phyloP scores from a whole-genome alignment of 2,888 invertebrate species.

The Mythimna impura region DNA sequence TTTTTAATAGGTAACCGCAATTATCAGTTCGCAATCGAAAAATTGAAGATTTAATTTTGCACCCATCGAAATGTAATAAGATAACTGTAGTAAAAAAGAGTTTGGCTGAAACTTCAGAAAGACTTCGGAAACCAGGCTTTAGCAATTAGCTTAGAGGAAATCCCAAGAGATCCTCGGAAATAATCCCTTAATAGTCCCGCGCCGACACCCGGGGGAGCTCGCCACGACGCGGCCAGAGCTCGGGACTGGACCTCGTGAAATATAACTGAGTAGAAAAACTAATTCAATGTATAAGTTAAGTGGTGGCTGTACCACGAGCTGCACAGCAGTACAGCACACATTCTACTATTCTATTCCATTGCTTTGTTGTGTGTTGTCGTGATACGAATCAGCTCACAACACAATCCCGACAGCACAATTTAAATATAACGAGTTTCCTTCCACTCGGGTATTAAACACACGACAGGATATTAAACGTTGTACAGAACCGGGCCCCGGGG shows the following conservation, averaged over 20 bases:
- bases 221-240: not conserved
- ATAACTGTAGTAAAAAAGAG: not conserved
- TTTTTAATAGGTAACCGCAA: too few relatives aligned
- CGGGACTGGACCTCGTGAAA: not conserved
- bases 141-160: slow-evolving; percentile 8
- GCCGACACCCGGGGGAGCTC: not conserved
- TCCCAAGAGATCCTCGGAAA: not conserved
- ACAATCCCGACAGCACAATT: slow-evolving; percentile 19
- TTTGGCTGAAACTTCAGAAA: slow-evolving; percentile 3
- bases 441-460: slow-evolving; percentile 28
- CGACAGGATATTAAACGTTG: slow-evolving; percentile 37
- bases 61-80: not conserved
- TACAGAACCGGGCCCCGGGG: slow-evolving; percentile 7
- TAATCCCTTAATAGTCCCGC: slow-evolving; percentile 4
- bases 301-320: not conserved
- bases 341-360: not conserved
- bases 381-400: not conserved
- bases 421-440: slow-evolving; percentile 28
- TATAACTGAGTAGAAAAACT: slow-evolving; percentile 1
- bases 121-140: not conserved
- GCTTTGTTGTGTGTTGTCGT: slow-evolving; percentile 10
- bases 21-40: too few relatives aligned
- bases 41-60: too few relatives aligned
- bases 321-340: not conserved
- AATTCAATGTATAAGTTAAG: slow-evolving; percentile 5